Percentiles rank a stretch among this genome's conserved stretches.
Evolutionary conservation across 2,797 vertebrate genomes (phyloP).

Genomic region (Notamacropus eugenii): DNA sequence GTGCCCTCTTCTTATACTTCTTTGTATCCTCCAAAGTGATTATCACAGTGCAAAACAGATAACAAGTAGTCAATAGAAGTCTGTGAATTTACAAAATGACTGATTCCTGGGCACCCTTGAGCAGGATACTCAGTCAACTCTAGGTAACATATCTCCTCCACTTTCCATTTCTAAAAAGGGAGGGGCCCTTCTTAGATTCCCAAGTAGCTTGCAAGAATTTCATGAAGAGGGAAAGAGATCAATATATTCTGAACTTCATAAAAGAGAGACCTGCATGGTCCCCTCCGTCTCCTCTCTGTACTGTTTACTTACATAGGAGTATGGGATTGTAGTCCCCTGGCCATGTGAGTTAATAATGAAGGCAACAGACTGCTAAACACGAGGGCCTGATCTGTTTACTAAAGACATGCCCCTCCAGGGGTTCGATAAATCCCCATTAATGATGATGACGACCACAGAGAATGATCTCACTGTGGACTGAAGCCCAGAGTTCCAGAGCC

Average conservation of each 20-base stretch:
- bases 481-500: not conserved
- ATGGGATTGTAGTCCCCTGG: not conserved
- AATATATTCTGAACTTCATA: not conserved
- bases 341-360: not conserved
- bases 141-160: not conserved
- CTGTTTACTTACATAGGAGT: not conserved
- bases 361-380: constrained; percentile 6
- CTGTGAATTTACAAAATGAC: not conserved
- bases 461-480: not conserved
- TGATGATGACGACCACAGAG: constrained; percentile 1
- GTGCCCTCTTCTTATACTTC: not conserved
- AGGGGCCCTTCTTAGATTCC: not conserved
- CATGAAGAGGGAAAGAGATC: not conserved
- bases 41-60: not conserved
- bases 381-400: constrained; percentile 1
- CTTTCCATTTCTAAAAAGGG: not conserved
- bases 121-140: not conserved
- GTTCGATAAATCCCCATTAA: constrained; percentile 15
- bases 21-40: not conserved
- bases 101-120: not conserved
- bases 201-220: not conserved
- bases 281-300: not conserved
- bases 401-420: not conserved
- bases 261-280: not conserved
- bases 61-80: not conserved